Percentiles rank a stretch among this genome's conserved stretches.
Evolutionary conservation across 2,888 invertebrate species (phyloP).

Genomic region (Rhagium mordax): DNA sequence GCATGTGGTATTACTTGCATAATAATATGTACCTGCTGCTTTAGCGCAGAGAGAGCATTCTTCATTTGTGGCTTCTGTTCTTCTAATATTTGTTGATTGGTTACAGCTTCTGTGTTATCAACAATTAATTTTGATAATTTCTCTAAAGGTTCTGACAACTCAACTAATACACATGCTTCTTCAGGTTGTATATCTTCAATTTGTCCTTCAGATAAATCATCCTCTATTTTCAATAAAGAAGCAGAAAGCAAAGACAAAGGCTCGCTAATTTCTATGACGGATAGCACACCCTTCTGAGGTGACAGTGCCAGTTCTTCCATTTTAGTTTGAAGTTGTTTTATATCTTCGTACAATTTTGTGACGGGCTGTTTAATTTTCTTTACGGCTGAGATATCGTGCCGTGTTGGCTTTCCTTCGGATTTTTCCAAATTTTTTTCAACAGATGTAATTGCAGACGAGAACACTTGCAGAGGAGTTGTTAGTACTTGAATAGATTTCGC

Average conservation of each 20-base stretch:
- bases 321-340: slow-evolving; percentile 39
- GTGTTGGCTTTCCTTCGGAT: neutral
- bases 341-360: slow-evolving; percentile 36
- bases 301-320: slow-evolving; percentile 27
- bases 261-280: slow-evolving; percentile 46
- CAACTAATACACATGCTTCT: slow-evolving; percentile 27
- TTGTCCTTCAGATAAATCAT: neutral
- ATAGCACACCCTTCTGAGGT: slow-evolving; percentile 53
- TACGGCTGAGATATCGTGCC: neutral
- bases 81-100: slow-evolving; percentile 41
- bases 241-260: slow-evolving; percentile 23
- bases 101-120: slow-evolving; percentile 14
- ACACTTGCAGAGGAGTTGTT: slow-evolving; percentile 34
- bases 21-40: slow-evolving; percentile 25
- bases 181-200: slow-evolving; percentile 33
- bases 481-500: slow-evolving; percentile 33
- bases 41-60: slow-evolving; percentile 35
- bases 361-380: slow-evolving; percentile 21
- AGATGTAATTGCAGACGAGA: slow-evolving; percentile 35
- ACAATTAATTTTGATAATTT: slow-evolving; percentile 39
- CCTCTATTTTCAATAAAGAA: neutral
- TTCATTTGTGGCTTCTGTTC: slow-evolving; percentile 44
- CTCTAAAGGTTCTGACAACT: slow-evolving; percentile 38
- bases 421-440: slow-evolving; percentile 33
- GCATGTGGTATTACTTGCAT: slow-evolving; percentile 16